Evolutionary conservation across 1,140 invertebrate species (phyloP), one percentile per base, ranked within the genome.

Genomic region (Mactra quadrangularis): DNA sequence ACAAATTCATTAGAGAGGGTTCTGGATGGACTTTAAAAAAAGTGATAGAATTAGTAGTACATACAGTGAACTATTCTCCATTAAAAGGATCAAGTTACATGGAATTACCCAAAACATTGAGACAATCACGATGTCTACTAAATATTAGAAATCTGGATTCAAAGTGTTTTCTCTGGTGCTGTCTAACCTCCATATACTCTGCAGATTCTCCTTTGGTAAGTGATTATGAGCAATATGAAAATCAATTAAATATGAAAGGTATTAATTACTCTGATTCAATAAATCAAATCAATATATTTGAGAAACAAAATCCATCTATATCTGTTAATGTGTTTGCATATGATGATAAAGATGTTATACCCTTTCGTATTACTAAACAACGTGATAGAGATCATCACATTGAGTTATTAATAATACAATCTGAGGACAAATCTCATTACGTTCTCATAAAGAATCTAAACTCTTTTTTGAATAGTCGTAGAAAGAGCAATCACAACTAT

Each of bases 321-420:
- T 70, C 66, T 38, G 31, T 70, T 29, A 70, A 70, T 31, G 66
- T 70, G n/a, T 70, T 70, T 70, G 50, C 66, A 13, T 70, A 6
- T 38, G 66, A 70, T 47, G 47, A 70, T 4, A 29, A 70, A 27
- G 22, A 2, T n/a, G 50, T 70, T 15, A 22, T 70, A 31, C 66
- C 66, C 22, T 38, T 70, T 11, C 22, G 27, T 25, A 70, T 70
- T 19, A 70, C 66, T 13, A 29, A 70, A 27, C 19, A 52, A 9
- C 22, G 27, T 25, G n/a, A 25, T 33, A n/a, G 38, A 27, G 17
- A 29, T 6, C 41, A 70, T 70, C 66, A 70, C 17, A 22, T 70
- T 11, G 50, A 70, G 45, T 70, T 47, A 70, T 38, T 50, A 41
- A 27, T n/a, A 22, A 29, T 70, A 29, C 45, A n/a, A 33, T 33